Percentiles rank a stretch among this genome's conserved stretches.
These are phyloP conservation scores for Erannis defoliaria DNA, from an alignment of 2,888 invertebrate species.

Conservation along the genomic window DNA sequence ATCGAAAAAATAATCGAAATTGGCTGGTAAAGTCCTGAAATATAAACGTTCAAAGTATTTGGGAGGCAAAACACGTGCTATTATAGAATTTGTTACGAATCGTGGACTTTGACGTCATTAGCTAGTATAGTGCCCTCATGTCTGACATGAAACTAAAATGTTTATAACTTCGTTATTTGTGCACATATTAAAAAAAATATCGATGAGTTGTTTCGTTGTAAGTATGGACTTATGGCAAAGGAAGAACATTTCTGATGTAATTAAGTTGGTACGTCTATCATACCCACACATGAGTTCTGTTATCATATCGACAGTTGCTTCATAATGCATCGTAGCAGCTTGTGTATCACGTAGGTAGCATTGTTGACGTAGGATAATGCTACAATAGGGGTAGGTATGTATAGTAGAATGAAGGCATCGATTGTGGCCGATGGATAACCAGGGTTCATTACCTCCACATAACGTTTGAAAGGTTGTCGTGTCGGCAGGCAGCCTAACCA, in stretches of 20 bases:
- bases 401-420: conserved; percentile 33
- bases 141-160: too few species aligned
- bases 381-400: conserved; percentile 17
- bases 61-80: too few species aligned
- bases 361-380: conserved; percentile 28
- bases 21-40: too few species aligned
- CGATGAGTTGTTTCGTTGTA: too few species aligned
- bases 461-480: conserved; percentile 27
- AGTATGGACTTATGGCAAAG: background rate
- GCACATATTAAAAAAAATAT: too few species aligned
- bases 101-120: too few species aligned
- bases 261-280: background rate
- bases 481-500: conserved; percentile 17
- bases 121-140: too few species aligned
- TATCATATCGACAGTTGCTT: conserved; percentile 1
- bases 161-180: too few species aligned
- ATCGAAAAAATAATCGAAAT: too few species aligned
- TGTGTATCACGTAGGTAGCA: conserved; percentile 12
- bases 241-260: background rate
- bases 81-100: too few species aligned
- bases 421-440: conserved; percentile 33
- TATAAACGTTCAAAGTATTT: too few species aligned
- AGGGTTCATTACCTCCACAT: conserved; percentile 36
- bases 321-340: conserved; percentile 6
- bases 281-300: background rate